These are phyloP conservation scores for Odocoileus virginianus DNA, from an alignment of 2,113 vertebrate genomes.

Conservation along the genomic window DNA sequence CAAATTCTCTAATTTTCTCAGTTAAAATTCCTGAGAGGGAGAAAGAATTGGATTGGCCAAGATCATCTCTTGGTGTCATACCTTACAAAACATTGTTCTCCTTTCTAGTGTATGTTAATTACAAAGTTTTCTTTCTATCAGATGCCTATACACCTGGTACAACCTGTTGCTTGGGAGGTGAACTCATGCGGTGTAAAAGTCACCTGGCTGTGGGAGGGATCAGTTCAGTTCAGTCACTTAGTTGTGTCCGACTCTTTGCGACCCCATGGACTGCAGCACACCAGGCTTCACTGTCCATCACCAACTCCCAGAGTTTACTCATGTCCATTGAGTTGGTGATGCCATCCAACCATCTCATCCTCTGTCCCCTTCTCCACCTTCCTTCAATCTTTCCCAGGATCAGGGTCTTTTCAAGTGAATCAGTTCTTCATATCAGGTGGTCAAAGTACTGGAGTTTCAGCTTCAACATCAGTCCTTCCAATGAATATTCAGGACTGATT, in stretches of 20 bases:
- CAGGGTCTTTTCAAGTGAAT: not conserved
- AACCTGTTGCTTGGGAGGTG: not conserved
- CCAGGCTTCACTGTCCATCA: not conserved
- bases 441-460: not conserved
- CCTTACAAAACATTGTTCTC: not conserved
- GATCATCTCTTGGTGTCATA: not conserved
- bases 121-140: not conserved
- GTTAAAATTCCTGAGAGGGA: not conserved
- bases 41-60: not conserved
- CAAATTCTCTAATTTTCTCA: not conserved
- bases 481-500: not conserved
- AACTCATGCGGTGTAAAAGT: not conserved
- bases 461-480: not conserved
- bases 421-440: not conserved
- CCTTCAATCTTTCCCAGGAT: not conserved
- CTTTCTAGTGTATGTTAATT: not conserved
- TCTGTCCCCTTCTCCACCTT: not conserved
- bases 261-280: not conserved
- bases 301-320: not conserved
- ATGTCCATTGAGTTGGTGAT: rapidly evolving
- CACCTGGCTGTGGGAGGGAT: not conserved
- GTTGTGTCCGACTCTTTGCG: rapidly evolving
- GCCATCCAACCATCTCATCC: not conserved
- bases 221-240: not conserved
- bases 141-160: not conserved